These are phyloP conservation scores for Imbricaverruca yamaguchii DNA, from an alignment of 2,888 invertebrate genomes.

Conservation along the genomic window DNA sequence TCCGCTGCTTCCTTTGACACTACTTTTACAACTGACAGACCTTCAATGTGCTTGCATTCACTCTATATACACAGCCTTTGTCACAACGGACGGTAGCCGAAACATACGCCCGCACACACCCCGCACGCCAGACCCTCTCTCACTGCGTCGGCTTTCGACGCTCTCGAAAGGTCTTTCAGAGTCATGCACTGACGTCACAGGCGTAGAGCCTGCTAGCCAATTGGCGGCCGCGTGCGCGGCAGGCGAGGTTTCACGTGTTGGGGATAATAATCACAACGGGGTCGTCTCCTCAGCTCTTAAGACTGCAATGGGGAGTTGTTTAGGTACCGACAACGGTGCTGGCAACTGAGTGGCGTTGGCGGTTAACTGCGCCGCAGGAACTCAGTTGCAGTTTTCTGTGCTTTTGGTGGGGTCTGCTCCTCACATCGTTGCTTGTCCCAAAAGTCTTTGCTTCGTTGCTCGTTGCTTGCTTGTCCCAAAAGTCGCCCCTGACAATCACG, in stretches of 20 bases:
- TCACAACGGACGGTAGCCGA: background rate
- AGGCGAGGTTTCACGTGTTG: constrained; percentile 17
- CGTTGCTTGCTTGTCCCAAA: too few relatives aligned
- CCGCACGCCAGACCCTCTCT: constrained; percentile 5
- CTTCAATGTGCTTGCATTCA: background rate
- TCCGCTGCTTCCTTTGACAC: background rate
- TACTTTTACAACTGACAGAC: background rate
- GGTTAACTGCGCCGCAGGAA: too few relatives aligned
- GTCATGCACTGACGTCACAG: background rate
- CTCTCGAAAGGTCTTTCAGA: constrained; percentile 12
- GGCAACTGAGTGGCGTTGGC: too few relatives aligned
- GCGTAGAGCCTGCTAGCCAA: background rate
- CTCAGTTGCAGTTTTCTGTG: too few relatives aligned
- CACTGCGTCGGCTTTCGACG: background rate
- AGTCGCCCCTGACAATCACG: too few relatives aligned
- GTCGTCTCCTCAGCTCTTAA: constrained; percentile 1
- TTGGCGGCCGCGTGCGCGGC: constrained; percentile 7
- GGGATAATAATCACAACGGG: background rate
- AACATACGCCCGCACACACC: background rate
- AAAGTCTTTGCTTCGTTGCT: too few relatives aligned
- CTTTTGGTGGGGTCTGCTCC: too few relatives aligned
- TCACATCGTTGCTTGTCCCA: too few relatives aligned
- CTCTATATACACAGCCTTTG: background rate
- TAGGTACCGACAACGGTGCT: too few relatives aligned
- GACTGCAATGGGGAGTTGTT: too few relatives aligned